Conservation (phyloP, 2,888 invertebrate species). For the Seira musarum region DNA sequence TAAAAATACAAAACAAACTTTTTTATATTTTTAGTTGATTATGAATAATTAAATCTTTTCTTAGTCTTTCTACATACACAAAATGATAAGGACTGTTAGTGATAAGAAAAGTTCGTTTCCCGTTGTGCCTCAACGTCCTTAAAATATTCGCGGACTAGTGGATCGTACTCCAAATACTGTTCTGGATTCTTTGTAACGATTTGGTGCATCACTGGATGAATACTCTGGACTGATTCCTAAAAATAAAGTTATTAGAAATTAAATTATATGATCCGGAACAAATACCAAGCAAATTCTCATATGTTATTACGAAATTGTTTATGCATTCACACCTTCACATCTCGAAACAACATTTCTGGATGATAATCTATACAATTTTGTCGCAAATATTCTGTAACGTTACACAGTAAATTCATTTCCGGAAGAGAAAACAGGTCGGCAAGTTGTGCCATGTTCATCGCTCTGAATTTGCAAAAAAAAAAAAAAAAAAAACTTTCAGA, state of each 20-base stretch:
- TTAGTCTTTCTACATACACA: constrained; percentile 81
- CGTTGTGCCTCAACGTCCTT: constrained; percentile 80
- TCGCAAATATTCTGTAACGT: constrained; percentile 94
- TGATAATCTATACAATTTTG: constrained; percentile 92
- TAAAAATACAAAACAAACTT: constrained; percentile 8
- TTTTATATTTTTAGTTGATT: not conserved
- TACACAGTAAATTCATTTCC: constrained; percentile 94
- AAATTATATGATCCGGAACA: not conserved
- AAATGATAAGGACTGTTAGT: constrained; percentile 98
- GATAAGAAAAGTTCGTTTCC: constrained; percentile 93
- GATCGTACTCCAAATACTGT: constrained; percentile 85
- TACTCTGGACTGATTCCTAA: constrained; percentile 89
- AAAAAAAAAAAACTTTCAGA: constrained; percentile 6
- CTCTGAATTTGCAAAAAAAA: too few species aligned
- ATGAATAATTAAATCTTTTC: not conserved
- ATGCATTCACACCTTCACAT: constrained; percentile 83
- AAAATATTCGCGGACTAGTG: constrained; percentile 82
- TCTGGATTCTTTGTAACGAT: constrained; percentile 87
- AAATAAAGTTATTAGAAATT: constrained; percentile 69
- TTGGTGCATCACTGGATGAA: constrained; percentile 91
- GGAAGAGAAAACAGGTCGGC: constrained; percentile 98
- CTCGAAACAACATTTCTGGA: constrained; percentile 95
- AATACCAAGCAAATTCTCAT: not conserved
- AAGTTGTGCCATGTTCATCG: constrained; percentile 88
- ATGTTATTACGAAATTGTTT: constrained; percentile 9